Conservation (phyloP, 2,888 invertebrate species). For the Trissoscelio sp. region DNA sequence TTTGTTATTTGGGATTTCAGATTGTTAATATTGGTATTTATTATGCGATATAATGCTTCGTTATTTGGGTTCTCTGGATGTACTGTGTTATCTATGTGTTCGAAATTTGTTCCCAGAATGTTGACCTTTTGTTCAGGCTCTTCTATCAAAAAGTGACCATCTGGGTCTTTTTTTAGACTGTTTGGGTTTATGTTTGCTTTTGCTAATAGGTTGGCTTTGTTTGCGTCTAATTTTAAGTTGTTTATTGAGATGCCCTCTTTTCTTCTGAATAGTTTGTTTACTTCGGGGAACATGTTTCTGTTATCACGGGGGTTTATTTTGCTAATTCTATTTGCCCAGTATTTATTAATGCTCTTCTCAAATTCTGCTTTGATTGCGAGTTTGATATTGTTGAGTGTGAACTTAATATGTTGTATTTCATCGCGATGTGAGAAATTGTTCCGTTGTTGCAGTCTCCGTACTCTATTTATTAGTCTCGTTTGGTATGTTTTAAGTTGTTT, state of each 20-base stretch:
- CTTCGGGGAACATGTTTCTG: constrained; percentile 25
- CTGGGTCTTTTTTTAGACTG: not conserved
- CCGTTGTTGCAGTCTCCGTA: not conserved
- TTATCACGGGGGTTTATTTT: constrained; percentile 15
- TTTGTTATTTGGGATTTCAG: not conserved
- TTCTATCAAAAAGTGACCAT: not conserved
- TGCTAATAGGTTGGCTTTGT: not conserved
- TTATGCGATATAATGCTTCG: not conserved
- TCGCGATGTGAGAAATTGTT: not conserved
- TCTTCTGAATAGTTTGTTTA: constrained; percentile 44
- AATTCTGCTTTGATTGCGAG: constrained; percentile 1
- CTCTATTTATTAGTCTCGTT: constrained; percentile 10
- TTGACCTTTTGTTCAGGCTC: constrained; percentile 10
- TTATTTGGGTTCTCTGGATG: constrained; percentile 15
- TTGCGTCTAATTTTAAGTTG: not conserved
- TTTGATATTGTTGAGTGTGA: constrained; percentile 1
- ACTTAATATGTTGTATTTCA: not conserved
- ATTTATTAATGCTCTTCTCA: constrained; percentile 6
- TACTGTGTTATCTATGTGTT: constrained; percentile 13
- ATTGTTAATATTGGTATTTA: not conserved
- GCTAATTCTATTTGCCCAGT: constrained; percentile 19
- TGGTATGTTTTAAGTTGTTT: not conserved
- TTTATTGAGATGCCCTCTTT: constrained; percentile 17
- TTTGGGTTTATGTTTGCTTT: constrained; percentile 1
- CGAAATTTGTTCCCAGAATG: constrained; percentile 1